Base-by-base conservation (phyloP, 2,888 invertebrate species). In the Agrochola macilenta region DNA sequence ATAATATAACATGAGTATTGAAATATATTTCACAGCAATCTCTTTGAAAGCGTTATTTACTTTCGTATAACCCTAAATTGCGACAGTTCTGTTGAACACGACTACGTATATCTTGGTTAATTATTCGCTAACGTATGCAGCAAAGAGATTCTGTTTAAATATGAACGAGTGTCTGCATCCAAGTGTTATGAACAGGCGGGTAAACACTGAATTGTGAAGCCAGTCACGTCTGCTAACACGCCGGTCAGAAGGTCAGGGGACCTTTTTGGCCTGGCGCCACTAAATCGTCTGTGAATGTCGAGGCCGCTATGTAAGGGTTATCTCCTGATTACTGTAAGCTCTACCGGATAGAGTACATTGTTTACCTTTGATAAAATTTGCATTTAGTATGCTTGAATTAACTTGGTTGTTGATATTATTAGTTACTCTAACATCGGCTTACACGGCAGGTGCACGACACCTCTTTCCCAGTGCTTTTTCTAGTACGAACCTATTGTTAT, bases 221-320 rank as follows among this genome's bases (percentile, higher is more conserved):
- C 79, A 82, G 91, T 93, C 94, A 94, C 94, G 94, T 93, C 80
- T 87, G 86, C 78, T 81, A 88, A 79, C 87, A 77, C 82, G 64
- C 86, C 89, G 88, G 91, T 90, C 88, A 89, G 87, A 88, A 93
- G 93, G 93, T 94, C 92, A 91, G 86, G 90, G 74, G 84, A 90
- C 87, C 90, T 88, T 90, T 68, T 89, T 89, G 86, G 81, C 90
- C 85, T 85, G 81, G 72, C 86, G 89, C 89, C 89, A 92, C 91
- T 93, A 93, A 93, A 94, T 93, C 90, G 92, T 93, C 91, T 92
- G 89, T 88, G 90, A 92, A 92, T 89, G 84, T 85, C 83, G 79
- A 49, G 86, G 70, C 63, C 81, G 87, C 86, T 90, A 81, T 87
- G 89, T 89, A 92, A 88, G 86, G 88, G 89, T 90, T 89, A 84